Evolutionary conservation across 2,888 invertebrate species (phyloP), one percentile per base, ranked within the genome.

Genomic region (Leucophenga maculata): DNA sequence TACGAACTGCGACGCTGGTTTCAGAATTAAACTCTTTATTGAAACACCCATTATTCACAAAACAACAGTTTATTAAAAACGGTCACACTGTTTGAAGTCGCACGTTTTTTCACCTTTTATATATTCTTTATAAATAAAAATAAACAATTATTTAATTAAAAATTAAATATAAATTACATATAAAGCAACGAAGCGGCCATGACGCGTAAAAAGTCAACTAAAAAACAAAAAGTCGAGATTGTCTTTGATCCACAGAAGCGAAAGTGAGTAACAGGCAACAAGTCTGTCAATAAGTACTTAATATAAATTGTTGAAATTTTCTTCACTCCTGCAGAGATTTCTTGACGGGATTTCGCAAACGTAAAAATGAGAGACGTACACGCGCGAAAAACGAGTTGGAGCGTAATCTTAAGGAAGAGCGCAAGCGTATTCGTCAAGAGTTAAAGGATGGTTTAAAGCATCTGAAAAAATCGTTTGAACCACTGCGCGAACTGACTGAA

Each of bases 391-490:
- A 93, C 74, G 91, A 94, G 75, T 86, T 95, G 46, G 91, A 94
- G 76, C 89, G 90, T 48, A 91, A 93, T 77, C 86, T 95, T 3
- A 95, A 94, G 85, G 93, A 93, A 79, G 95, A 95, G 85, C 91
- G 91, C 72, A 94, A 92, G 84, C 90, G 93, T 64, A 93, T 95
- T 60, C 94, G 94, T 82, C 90, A 91, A 74, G 94, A 94, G 89
- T 94, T 94, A 75, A 93, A 93, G 82, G 94, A 94, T 86, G 92
- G 93, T 6, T 93, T 93, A 77, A 94, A 93, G 84, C 93, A 93
- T 76, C 88, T 94, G 62, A 91, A 94, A 6, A 91, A 93, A n/a
- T 93, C 94, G 0, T 92, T 91, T 80, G 91, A 93, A 65, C 92
- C 93, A 0, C 87, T 93, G 6, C 90, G 92, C 78, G 92, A 94